Evolutionary conservation across 2,888 invertebrate species (phyloP), one percentile per base, ranked within the genome.

Genomic region (Julus scanicus): DNA sequence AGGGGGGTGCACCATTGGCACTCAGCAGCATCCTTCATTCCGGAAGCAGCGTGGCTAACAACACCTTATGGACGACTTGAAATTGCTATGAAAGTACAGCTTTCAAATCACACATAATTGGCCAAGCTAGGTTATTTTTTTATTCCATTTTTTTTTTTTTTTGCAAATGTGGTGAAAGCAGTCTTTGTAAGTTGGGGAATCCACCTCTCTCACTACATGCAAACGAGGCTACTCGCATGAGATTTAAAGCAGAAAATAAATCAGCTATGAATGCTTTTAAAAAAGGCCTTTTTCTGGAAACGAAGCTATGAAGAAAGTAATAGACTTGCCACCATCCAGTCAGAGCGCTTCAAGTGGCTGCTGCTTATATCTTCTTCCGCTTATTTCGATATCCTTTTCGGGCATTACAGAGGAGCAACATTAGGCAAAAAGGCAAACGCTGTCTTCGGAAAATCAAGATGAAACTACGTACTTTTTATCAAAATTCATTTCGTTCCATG

Each of bases 41-140:
- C 63, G 63, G 63, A 63, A 63, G 63, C 4, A n/a, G 63, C 63
- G n/a, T 63, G 63, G 63, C 63, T 63, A 63, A 63, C 63, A 63
- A 63, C 63, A 63, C 63, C 63, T 63, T 20, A 9, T 63, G 63
- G 63, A 63, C 20, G 63, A 63, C 63, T 63, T 63, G 1, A 63
- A 63, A 63, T n/a, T n/a, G 63, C 63, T 57, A 15, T 57, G 57
- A 15, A 57, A 57, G 17, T 15, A 57, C 63, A 5, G 63, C 63
- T 63, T 63, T 63, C 63, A 63, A 63, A 63, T 63, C 63, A 20
- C 63, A 20, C 63, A 63, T 63, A 63, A 63, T 63, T 63, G 63
- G 63, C 63, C 20, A 3, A 3, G 63, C 63, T 9, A 63, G 63
- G 29, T 29, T 29, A 29, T 20, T 63, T 63, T 63, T 63, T 63